phyloP scores from a whole-genome alignment of 2,797 vertebrate genomes.

The Adrianichthys oophorus region DNA sequence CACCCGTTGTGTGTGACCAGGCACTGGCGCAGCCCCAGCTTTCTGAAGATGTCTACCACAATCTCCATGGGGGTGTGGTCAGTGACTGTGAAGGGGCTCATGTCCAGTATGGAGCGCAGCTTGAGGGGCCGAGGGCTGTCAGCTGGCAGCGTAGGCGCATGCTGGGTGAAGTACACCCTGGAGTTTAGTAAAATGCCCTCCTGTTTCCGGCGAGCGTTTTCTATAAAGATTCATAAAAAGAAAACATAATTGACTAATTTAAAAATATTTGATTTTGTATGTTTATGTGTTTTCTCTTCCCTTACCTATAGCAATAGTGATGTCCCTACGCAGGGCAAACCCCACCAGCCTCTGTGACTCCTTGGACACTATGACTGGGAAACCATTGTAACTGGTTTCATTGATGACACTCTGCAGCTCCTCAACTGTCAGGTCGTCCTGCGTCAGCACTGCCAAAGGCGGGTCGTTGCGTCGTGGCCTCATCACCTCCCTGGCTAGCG shows the following conservation, averaged over 20 bases:
- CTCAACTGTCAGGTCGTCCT: conserved; percentile 96
- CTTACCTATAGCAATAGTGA: conserved; percentile 91
- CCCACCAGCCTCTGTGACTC: conserved; percentile 97
- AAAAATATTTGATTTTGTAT: not conserved
- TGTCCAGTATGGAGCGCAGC: conserved; percentile 96
- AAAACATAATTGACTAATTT: not conserved
- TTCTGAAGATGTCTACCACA: conserved; percentile 98
- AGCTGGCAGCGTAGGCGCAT: conserved; percentile 93
- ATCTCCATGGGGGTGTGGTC: conserved; percentile 99
- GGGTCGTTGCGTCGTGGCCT: conserved; percentile 89
- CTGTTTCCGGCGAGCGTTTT: conserved; percentile 95
- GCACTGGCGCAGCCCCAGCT: conserved; percentile 97
- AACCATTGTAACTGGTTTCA: conserved; percentile 96
- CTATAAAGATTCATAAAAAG: conserved; percentile 59
- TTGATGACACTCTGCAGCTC: conserved; percentile 93
- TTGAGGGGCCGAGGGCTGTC: conserved; percentile 96
- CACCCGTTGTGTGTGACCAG: conserved; percentile 99
- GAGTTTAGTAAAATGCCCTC: conserved; percentile 95
- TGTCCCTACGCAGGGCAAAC: conserved; percentile 95
- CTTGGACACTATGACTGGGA: conserved; percentile 97
- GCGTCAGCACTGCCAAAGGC: conserved; percentile 91
- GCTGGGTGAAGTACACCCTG: conserved; percentile 95
- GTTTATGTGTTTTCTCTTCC: too few relatives aligned
- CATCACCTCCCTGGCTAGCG: conserved; percentile 96
- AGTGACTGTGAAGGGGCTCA: conserved; percentile 99